Evolutionary conservation across 1,140 invertebrate genomes (phyloP).

Genomic region (Sesamia nonagrioides): DNA sequence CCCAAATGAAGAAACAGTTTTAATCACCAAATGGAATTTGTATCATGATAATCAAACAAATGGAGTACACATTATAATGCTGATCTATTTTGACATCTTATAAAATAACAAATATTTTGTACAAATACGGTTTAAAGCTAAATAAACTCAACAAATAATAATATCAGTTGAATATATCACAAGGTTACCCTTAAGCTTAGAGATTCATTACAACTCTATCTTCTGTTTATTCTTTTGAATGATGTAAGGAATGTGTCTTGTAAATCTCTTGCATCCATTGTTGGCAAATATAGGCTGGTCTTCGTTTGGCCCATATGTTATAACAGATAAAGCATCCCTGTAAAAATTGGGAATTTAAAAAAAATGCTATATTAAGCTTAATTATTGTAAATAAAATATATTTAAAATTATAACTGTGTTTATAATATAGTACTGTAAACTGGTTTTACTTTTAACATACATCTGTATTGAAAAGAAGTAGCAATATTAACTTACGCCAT

Average conservation of each 20-base stretch:
- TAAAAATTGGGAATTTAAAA: slow-evolving; percentile 58
- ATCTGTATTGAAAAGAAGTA: neutral
- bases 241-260: slow-evolving; percentile 82
- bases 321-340: slow-evolving; percentile 82
- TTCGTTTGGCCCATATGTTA: slow-evolving; percentile 83
- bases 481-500: slow-evolving; percentile 88
- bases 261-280: slow-evolving; percentile 85
- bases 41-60: neutral
- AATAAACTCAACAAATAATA: slow-evolving; percentile 36
- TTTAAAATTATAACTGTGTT: slow-evolving; percentile 3
- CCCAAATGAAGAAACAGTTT: slow-evolving; percentile 1
- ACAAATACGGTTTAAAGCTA: slow-evolving; percentile 39
- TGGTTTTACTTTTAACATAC: no score
- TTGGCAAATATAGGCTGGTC: slow-evolving; percentile 83
- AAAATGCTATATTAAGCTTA: slow-evolving; percentile 6
- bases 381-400: slow-evolving; percentile 40
- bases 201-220: slow-evolving; percentile 48
- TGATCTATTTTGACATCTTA: neutral
- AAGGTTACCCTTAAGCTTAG: neutral
- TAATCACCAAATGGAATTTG: neutral
- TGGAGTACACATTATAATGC: neutral
- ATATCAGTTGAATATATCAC: slow-evolving; percentile 37
- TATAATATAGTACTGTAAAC: no score
- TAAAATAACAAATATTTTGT: slow-evolving; percentile 34
- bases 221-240: slow-evolving; percentile 77